A percentile compares a stretch with the other conserved stretches of the same genome.
phyloP scores from a whole-genome alignment of 2,113 vertebrate species.

The Thamnaconus septentrionalis region DNA sequence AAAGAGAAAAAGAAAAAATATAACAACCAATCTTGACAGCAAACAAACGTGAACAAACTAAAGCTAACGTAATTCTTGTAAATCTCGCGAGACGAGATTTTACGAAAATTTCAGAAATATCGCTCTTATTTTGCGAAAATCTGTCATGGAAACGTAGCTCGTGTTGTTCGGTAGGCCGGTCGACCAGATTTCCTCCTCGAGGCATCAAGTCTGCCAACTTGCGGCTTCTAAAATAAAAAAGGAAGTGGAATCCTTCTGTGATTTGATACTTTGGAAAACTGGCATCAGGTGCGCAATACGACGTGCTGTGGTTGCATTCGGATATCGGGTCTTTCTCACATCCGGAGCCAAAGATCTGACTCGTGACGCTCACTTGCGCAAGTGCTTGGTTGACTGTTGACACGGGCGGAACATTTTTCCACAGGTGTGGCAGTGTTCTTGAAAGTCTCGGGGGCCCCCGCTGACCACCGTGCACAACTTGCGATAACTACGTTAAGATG shows the following conservation, averaged over 20 bases:
- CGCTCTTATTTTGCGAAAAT: too few species aligned
- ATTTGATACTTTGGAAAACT: conserved; percentile 46
- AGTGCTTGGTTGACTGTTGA: conserved; percentile 44
- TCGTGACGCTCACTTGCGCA: conserved; percentile 40
- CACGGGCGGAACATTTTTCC: conserved; percentile 51
- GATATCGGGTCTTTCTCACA: conserved; percentile 26
- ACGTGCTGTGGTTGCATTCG: conserved; percentile 11
- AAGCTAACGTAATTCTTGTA: too few species aligned
- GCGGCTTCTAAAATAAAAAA: too few species aligned
- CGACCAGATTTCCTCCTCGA: too few species aligned
- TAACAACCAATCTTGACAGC: too few species aligned
- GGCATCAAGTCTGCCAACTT: too few species aligned
- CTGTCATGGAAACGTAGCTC: too few species aligned
- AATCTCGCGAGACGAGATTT: too few species aligned
- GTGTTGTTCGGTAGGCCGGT: too few species aligned
- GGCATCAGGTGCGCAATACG: conserved; percentile 20
- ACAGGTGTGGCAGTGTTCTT: conserved; percentile 40
- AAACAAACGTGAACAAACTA: too few species aligned
- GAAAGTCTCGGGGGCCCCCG: conserved; percentile 12
- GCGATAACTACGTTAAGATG: background rate
- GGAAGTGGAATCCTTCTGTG: conserved; percentile 3
- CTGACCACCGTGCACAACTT: conserved; percentile 7
- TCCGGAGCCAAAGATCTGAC: conserved; percentile 33
- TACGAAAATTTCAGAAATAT: too few species aligned
- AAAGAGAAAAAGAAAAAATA: too few species aligned